phyloP scores from a whole-genome alignment of 2,113 vertebrate genomes.

The Symphodus melops region DNA sequence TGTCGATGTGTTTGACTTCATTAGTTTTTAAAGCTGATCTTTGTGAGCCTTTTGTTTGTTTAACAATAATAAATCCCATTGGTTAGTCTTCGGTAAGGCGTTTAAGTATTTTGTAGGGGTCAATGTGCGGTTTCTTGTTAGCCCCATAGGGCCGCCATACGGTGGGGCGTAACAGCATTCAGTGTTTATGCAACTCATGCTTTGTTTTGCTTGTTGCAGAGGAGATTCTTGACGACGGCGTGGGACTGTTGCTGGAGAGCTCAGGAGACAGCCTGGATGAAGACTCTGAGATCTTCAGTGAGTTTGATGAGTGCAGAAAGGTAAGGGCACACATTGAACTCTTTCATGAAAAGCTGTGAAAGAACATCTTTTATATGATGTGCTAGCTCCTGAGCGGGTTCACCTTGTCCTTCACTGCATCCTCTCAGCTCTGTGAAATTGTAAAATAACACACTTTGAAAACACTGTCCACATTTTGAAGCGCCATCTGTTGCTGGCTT shows the following conservation, averaged over 20 bases:
- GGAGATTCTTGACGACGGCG: constrained; percentile 84
- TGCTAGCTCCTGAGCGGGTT: not conserved
- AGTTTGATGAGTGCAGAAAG: constrained; percentile 76
- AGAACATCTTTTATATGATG: not conserved
- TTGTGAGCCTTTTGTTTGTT: too few species aligned
- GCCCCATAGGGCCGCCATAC: too few species aligned
- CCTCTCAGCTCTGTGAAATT: constrained; percentile 35
- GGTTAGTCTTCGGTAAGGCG: too few species aligned
- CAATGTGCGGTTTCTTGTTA: too few species aligned
- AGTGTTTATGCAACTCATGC: not conserved
- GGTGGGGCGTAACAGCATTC: too few species aligned
- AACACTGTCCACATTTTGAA: constrained; percentile 37
- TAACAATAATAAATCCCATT: too few species aligned
- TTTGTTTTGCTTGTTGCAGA: constrained; percentile 60
- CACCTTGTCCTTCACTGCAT: constrained; percentile 34
- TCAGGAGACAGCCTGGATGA: constrained; percentile 83
- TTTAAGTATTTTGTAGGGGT: too few species aligned
- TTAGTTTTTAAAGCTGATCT: too few species aligned
- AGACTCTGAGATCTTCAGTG: constrained; percentile 77
- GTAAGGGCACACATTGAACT: constrained; percentile 52
- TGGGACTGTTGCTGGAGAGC: constrained; percentile 79
- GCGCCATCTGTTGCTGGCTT: constrained; percentile 54
- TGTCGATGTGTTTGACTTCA: too few species aligned
- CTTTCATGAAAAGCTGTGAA: constrained; percentile 3
- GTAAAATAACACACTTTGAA: constrained; percentile 15